Evolutionary conservation across 1,140 invertebrate genomes (phyloP), one percentile per base, ranked within the genome.

Genomic region (Aplysia californica): DNA sequence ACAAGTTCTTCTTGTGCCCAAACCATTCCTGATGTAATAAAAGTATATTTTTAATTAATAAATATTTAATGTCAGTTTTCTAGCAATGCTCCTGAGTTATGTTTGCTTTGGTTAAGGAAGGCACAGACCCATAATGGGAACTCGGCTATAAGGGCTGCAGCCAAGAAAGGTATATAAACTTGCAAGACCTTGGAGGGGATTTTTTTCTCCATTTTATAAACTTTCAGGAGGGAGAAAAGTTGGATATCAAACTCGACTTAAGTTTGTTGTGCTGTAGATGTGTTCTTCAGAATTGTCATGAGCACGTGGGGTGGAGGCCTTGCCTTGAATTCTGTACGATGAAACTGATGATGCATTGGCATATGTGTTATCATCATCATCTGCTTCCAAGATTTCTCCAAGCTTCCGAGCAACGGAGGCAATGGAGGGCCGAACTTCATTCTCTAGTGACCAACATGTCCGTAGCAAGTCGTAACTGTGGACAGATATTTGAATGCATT

Each of bases 381-480:
- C 72, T 33, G 72, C 29, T 38, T 66, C 72, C 33, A 75, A 29
- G 26, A 65, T 65, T 1, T 75, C 61, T 18, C 61, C 18, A n/a
- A 75, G 61, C 23, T 23, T n/a, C 50, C n/a, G 26, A 0, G 72
- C 41, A 2, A 83, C 41, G 21, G 38, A 35, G 26, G 95, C 90
- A 89, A 98, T 98, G 64, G 93, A 92, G 15, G 96, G 96, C 50
- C 97, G 90, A 26, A 89, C 89, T 18, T 90, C 89, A 1, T 94
- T 92, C 81, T 95, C 93, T 83, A 94, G 93, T 80, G 93, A 92
- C 96, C 96, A 98, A 83, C 96, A 98, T 39, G 91, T 90, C 73
- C 93, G 91, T 96, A 98, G 98, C 39, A 98, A 88, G 68, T 93
- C 91, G 86, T 96, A 97, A 65, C 83, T 85, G 73, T 55, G 44